Conservation (phyloP, 92 coral and sea anemone species). For the Porites rus region DNA sequence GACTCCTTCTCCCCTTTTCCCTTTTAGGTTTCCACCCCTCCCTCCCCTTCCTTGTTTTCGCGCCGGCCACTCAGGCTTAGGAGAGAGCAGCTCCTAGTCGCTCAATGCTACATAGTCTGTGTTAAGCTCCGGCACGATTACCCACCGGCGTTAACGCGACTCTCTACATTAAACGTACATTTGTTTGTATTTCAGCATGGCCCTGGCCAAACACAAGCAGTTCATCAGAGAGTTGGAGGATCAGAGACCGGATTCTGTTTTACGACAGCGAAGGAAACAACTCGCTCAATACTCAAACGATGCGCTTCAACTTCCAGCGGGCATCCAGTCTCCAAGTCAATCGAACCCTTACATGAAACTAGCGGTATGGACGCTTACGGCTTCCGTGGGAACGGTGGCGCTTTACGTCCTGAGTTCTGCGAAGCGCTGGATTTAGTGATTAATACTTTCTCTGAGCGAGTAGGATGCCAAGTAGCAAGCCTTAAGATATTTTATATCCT, state of each 20-base stretch:
- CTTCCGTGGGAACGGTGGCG: conserved; percentile 94
- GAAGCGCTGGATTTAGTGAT: conserved; percentile 84
- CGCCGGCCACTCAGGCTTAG: no score
- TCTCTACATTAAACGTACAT: background rate
- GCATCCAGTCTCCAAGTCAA: conserved; percentile 31
- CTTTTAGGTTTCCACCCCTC: no score
- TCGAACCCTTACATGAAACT: conserved; percentile 79
- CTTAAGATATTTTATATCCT: no score
- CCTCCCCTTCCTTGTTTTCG: no score
- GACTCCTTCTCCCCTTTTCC: no score
- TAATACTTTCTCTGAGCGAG: background rate
- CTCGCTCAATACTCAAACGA: conserved; percentile 41
- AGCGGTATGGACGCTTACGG: conserved; percentile 96
- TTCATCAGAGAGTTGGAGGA: conserved; percentile 81
- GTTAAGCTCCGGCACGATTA: no score
- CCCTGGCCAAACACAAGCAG: conserved; percentile 82
- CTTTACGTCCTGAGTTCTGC: conserved; percentile 85
- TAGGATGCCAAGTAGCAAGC: no score
- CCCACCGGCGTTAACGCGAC: no score
- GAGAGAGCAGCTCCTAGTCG: no score
- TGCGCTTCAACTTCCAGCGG: conserved; percentile 54
- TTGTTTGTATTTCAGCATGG: conserved; percentile 62
- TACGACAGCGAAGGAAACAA: conserved; percentile 70
- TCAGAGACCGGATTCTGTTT: conserved; percentile 95
- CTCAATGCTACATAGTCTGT: no score